These are phyloP conservation scores for Axis porcinus DNA, from an alignment of 2,113 vertebrate genomes.

Conservation along the genomic window DNA sequence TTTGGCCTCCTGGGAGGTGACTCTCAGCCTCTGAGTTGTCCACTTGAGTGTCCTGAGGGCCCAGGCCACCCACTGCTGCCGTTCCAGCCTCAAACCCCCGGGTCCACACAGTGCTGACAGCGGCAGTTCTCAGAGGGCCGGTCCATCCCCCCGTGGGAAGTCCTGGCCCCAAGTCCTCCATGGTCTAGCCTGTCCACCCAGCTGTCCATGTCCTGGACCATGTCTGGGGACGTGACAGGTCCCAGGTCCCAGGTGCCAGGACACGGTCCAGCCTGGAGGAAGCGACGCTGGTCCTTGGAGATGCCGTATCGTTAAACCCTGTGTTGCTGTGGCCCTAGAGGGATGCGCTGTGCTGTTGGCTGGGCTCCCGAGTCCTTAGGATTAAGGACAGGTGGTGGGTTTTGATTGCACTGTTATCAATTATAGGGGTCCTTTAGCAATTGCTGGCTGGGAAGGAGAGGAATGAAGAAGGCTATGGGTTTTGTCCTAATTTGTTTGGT, in stretches of 20 bases:
- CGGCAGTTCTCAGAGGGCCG: accelerated
- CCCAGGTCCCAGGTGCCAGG: not conserved
- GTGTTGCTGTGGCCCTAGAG: not conserved
- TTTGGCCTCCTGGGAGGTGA: not conserved
- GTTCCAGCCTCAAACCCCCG: accelerated
- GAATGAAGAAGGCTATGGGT: not conserved
- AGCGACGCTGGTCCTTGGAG: not conserved
- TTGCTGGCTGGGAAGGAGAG: not conserved
- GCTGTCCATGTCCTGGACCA: not conserved
- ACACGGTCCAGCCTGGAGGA: not conserved
- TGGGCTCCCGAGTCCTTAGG: not conserved
- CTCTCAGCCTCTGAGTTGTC: not conserved
- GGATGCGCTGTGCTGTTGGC: not conserved
- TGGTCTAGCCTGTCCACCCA: not conserved
- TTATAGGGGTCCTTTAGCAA: constrained; percentile 27
- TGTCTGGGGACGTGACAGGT: not conserved
- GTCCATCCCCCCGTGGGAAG: not conserved
- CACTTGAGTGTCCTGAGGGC: too few species aligned
- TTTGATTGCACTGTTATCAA: constrained; percentile 42
- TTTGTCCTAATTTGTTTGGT: constrained; percentile 47
- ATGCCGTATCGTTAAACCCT: not conserved
- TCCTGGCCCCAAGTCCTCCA: not conserved
- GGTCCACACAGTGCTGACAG: not conserved
- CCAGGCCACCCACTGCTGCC: not conserved
- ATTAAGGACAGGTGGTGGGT: constrained; percentile 47